Percentiles rank a stretch among this genome's conserved stretches.
Evolutionary conservation across 2,888 invertebrate genomes (phyloP).

Genomic region (Morpho helenor): DNA sequence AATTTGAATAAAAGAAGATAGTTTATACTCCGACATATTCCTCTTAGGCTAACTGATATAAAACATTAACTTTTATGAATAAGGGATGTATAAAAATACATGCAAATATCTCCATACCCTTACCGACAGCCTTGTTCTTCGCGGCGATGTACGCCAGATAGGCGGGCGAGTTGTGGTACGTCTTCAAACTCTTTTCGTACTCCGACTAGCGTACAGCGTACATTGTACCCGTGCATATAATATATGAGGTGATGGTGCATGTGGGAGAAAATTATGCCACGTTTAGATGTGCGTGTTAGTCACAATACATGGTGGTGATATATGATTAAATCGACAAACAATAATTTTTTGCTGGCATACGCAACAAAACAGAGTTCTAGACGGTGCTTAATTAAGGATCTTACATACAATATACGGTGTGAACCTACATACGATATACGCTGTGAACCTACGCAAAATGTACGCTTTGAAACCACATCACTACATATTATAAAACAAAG

Average conservation of each 20-base stretch:
- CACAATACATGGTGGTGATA: constrained; percentile 35
- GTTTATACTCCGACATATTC: too few species aligned
- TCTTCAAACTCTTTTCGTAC: constrained; percentile 96
- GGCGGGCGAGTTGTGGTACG: constrained; percentile 97
- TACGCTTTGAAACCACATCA: too few species aligned
- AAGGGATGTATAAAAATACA: not conserved
- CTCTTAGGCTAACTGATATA: too few species aligned
- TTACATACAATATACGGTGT: too few species aligned
- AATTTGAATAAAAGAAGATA: too few species aligned
- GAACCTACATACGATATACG: too few species aligned
- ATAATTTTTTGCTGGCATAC: not conserved
- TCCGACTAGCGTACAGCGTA: constrained; percentile 78
- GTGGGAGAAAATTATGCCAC: constrained; percentile 54
- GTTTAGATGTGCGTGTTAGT: constrained; percentile 63
- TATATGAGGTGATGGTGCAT: constrained; percentile 64
- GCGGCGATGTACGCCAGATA: constrained; percentile 96
- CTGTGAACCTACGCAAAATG: too few species aligned
- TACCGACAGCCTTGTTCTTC: constrained; percentile 92
- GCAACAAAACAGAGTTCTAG: not conserved
- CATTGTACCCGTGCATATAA: constrained; percentile 37
- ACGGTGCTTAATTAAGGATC: too few species aligned
- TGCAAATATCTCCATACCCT: constrained; percentile 42
- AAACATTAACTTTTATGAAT: too few species aligned
- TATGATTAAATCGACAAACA: not conserved
- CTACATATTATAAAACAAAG: too few species aligned